Conservation (phyloP, 2,797 vertebrate species). For the Malurus splendens region DNA sequence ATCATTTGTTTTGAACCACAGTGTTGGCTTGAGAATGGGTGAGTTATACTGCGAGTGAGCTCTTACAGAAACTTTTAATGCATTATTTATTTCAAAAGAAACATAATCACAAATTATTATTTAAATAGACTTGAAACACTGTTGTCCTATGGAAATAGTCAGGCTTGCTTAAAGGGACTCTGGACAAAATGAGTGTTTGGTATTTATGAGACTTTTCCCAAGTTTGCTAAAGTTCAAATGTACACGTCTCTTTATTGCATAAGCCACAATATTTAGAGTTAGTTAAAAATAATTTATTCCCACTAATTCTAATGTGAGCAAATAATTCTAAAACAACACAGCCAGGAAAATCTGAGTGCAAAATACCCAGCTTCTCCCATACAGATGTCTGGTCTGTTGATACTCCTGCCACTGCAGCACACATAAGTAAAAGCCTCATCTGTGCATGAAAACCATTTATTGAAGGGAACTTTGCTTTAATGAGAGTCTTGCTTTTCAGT, state of each 20-base stretch:
- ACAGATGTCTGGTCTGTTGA: not conserved
- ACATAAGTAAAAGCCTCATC: not conserved
- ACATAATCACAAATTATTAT: not conserved
- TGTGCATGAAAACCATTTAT: not conserved
- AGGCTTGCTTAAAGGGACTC: not conserved
- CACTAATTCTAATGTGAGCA: not conserved
- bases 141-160: not conserved
- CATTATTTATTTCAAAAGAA: not conserved
- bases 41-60: not conserved
- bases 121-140: not conserved
- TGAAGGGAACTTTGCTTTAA: not conserved
- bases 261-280: constrained; percentile 9
- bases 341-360: not conserved
- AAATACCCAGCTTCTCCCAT: not conserved
- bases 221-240: not conserved
- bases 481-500: not conserved
- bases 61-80: not conserved
- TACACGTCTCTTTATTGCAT: not conserved
- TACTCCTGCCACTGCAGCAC: not conserved
- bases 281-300: constrained; percentile 4
- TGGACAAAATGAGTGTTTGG: not conserved
- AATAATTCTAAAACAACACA: not conserved
- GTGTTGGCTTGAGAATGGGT: not conserved
- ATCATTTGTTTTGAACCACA: not conserved
- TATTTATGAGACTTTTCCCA: not conserved